Conservation (phyloP, 2,888 invertebrate species). For the Tanypteryx hageni region DNA sequence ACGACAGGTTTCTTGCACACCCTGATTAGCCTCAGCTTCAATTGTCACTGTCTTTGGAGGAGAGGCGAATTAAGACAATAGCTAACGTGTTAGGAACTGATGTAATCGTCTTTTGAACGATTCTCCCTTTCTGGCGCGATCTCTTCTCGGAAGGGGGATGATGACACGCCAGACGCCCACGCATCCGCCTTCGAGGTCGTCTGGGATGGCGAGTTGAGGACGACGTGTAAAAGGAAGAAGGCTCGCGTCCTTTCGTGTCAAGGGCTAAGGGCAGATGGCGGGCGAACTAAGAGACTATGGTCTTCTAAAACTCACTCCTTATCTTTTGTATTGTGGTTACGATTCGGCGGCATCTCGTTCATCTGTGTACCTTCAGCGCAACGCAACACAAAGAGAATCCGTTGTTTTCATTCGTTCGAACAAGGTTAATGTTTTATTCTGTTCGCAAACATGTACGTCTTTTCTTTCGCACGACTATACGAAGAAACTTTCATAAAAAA, state of each 20-base stretch:
- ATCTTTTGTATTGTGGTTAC: not conserved
- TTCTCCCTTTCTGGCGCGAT: too few species aligned
- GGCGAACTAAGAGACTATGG: not conserved
- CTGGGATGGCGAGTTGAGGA: not conserved
- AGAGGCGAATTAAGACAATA: too few species aligned
- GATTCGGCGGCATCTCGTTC: not conserved
- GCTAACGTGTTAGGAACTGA: too few species aligned
- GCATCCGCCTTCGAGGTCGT: conserved; percentile 12
- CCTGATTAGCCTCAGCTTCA: not conserved
- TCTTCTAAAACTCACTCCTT: not conserved
- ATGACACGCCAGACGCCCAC: not conserved
- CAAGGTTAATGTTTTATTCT: too few species aligned
- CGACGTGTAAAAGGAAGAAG: not conserved
- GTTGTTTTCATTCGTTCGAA: too few species aligned
- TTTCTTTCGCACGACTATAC: too few species aligned
- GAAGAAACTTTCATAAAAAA: too few species aligned
- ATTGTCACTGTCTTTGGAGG: not conserved
- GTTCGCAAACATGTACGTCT: too few species aligned
- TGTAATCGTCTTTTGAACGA: too few species aligned
- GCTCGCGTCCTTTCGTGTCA: not conserved
- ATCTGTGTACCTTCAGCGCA: not conserved
- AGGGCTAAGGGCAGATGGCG: not conserved
- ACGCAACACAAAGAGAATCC: not conserved
- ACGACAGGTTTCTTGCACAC: too few species aligned
- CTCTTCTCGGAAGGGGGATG: not conserved